These are phyloP conservation scores for Machimus atricapillus DNA, from an alignment of 2,888 invertebrate genomes.

Conservation along the genomic window DNA sequence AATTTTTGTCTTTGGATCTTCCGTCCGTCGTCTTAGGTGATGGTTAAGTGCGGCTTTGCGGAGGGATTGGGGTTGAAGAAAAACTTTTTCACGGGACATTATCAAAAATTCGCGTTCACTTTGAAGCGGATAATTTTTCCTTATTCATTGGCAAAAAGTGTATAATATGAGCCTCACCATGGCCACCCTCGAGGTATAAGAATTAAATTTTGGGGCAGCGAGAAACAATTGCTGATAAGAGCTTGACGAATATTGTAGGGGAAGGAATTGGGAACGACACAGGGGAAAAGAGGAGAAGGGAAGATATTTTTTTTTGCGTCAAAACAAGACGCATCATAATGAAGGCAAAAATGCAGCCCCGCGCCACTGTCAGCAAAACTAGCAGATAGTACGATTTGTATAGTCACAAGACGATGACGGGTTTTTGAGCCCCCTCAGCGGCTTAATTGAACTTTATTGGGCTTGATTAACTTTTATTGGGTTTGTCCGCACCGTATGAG, in stretches of 20 bases:
- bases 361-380: not conserved
- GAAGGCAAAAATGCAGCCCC: not conserved
- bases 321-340: not conserved
- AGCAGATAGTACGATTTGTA: not conserved
- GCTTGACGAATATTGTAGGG: not conserved
- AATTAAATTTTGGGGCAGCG: not conserved
- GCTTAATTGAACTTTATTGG: slow-evolving; percentile 61
- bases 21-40: not conserved
- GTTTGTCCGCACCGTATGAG: slow-evolving; percentile 55
- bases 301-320: not conserved
- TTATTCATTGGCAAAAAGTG: not conserved
- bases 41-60: too few relatives aligned
- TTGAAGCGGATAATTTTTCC: not conserved
- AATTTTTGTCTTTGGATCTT: not conserved
- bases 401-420: not conserved
- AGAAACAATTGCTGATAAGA: not conserved
- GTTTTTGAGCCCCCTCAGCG: not conserved
- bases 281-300: not conserved
- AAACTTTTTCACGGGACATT: not conserved
- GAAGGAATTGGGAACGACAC: not conserved
- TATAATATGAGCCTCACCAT: not conserved
- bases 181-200: not conserved
- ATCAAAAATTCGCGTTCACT: not conserved
- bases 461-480: slow-evolving; percentile 63
- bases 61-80: not conserved